These are phyloP conservation scores for Pipa parva DNA, from an alignment of 2,113 vertebrate genomes.

Conservation along the genomic window DNA sequence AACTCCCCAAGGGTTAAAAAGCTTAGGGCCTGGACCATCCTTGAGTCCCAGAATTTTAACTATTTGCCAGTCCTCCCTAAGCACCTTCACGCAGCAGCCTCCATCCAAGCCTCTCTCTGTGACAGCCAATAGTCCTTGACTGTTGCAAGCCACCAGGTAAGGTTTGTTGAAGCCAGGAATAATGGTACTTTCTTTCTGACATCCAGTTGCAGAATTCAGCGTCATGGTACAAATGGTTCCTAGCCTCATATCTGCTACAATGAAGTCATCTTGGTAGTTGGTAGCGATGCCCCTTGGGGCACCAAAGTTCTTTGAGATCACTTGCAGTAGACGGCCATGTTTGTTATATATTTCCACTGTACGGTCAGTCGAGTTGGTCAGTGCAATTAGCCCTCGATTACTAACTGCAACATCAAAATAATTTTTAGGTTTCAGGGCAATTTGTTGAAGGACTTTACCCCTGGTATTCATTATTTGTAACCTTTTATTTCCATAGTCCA, in stretches of 20 bases:
- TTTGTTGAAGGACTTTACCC: slow-evolving; percentile 67
- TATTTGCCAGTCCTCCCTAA: slow-evolving; percentile 65
- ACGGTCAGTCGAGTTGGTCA: slow-evolving; percentile 64
- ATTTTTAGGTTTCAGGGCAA: slow-evolving; percentile 54
- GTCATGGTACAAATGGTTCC: slow-evolving; percentile 62
- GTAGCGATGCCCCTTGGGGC: slow-evolving; percentile 68
- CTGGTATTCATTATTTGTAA: slow-evolving; percentile 63
- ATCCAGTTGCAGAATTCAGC: slow-evolving; percentile 59
- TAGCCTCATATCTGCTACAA: slow-evolving; percentile 68
- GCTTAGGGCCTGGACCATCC: slow-evolving; percentile 58
- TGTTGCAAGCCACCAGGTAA: slow-evolving; percentile 62
- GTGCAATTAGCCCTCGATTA: slow-evolving; percentile 63
- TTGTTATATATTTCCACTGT: slow-evolving; percentile 66
- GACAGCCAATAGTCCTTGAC: slow-evolving; percentile 62
- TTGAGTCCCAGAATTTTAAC: slow-evolving; percentile 64
- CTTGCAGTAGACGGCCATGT: slow-evolving; percentile 65
- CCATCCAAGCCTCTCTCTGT: slow-evolving; percentile 63
- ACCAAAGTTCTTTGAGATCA: slow-evolving; percentile 52
- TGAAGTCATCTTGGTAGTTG: slow-evolving; percentile 61
- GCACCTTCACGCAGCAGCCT: slow-evolving; percentile 67
- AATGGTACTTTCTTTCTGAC: slow-evolving; percentile 59
- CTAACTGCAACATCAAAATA: slow-evolving; percentile 73
- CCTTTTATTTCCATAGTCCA: slow-evolving; percentile 73
- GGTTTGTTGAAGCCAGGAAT: slow-evolving; percentile 69
- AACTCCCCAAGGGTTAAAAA: slow-evolving; percentile 69